Evolutionary conservation across 2,113 vertebrate genomes (phyloP), one percentile per base, ranked within the genome.

Genomic region (Saguinus midas): DNA sequence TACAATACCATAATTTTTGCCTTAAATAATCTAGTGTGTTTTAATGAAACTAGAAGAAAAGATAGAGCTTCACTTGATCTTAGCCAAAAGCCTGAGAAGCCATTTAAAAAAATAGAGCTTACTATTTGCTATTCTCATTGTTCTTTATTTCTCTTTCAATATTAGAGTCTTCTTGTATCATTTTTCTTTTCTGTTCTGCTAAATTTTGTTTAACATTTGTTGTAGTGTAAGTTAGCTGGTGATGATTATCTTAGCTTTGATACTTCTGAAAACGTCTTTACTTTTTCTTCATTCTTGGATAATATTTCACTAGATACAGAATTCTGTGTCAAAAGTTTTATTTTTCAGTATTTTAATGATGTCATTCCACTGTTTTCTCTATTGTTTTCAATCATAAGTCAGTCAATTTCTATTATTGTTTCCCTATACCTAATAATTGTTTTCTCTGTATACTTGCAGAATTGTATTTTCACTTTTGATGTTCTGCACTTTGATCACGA

Each of bases 261-360:
- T 90, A 37, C 90, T 93, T 90, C 64, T 90, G 61, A 45, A 94
- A 86, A 57, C 40, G 43, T 45, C 45, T n/a, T n/a, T 93, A 80
- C 35, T 91, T 76, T n/a, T 52, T 35, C 17, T 79, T 93, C 37
- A 93, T 73, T 96, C 25, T 11, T 82, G 25, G 76, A 66, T 92
- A 32, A 48, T 45, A 37, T 68, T 93, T 90, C 43, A 76, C 70
- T 80, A 55, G 35, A 73, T 83, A n/a, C 52, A 94, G 50, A 88
- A 92, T 70, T 91, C 48, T 68, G 17, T 48, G 35, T 82, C 75
- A 32, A 20, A 16, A 85, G 23, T 90, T 94, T 76, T 43, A 18
- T 83, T 96, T 92, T 91, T 37, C 12, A 88, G 6, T 40, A 18
- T n/a, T 91, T 58, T 76, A 91, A 76, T 96, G 45, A 64, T 64